These are phyloP conservation scores for Drosophila lowei DNA, from an alignment of 1,140 invertebrate species.

Conservation along the genomic window DNA sequence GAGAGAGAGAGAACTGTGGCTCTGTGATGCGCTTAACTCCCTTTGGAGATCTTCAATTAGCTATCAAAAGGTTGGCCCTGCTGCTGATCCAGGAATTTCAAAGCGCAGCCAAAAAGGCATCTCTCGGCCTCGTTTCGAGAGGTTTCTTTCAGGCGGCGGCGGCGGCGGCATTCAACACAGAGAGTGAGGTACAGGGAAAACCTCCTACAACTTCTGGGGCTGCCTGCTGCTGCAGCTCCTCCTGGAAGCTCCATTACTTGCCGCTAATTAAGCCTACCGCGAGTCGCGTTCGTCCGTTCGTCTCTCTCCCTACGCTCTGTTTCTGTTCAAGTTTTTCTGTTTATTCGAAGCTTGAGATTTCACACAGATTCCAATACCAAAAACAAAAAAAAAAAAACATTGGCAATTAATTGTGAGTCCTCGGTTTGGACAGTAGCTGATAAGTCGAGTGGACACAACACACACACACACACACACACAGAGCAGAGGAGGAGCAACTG, in stretches of 20 bases:
- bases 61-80: conserved; percentile 50
- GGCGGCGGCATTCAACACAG: conserved; percentile 42
- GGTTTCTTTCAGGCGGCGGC: conserved; percentile 1
- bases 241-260: conserved; percentile 65
- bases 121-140: conserved; percentile 46
- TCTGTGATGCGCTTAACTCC: conserved; percentile 60
- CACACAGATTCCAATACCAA: conserved; percentile 73
- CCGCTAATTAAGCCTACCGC: conserved; percentile 78
- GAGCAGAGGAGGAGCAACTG: no score
- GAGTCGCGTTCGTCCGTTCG: conserved; percentile 25
- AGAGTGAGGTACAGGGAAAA: conserved; percentile 7
- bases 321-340: conserved; percentile 30
- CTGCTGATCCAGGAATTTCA: conserved; percentile 61
- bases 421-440: conserved; percentile 74
- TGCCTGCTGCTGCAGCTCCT: conserved; percentile 31
- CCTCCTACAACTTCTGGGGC: conserved; percentile 67
- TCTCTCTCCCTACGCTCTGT: conserved; percentile 4
- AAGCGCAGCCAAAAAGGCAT: conserved; percentile 50
- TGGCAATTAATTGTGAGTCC: conserved; percentile 76
- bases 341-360: conserved; percentile 59
- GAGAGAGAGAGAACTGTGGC: neutral
- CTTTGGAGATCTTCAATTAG: conserved; percentile 70
- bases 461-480: conserved; percentile 24
- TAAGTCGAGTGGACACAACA: conserved; percentile 70
- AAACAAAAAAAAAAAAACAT: conserved; percentile 60